Base-by-base conservation (phyloP, 2,797 vertebrate species). In the Cossypha dichroa region DNA sequence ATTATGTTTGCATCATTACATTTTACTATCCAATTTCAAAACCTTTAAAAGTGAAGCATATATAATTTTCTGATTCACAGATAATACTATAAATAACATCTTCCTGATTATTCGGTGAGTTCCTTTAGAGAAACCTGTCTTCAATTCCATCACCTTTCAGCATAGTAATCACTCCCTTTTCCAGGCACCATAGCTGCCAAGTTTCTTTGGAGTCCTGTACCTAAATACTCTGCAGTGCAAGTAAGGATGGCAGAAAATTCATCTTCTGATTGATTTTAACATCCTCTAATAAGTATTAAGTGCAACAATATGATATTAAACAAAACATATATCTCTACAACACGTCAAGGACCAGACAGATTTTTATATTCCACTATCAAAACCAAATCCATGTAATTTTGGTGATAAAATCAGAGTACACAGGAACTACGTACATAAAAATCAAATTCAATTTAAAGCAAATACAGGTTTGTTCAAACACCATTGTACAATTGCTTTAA, bases 371-470 rank as follows among this genome's bases (percentile, higher is more conserved):
- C 41, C 56, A 56, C 62, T 67, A 90, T 34, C 91, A 85, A 94
- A 94, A 93, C 36, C 54, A 55, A 96, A 96, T 94, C 82, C 59
- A 73, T 38, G 10, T 80, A 90, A 94, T 94, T 78, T 85, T 85
- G 72, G 28, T 83, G 85, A 73, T 85, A 94, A 94, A 96, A 94
- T 94, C 96, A 88, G 95, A 97, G 74, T 88, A 92, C 81, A 93
- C 43, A 81, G 79, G 72, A 87, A 85, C 84, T 84, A 95, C 85
- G 40, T 83, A 90, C 28, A 97, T 77, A 95, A 96, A 94, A 96
- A 97, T 94, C 97, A 97, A 97, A 97, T 93, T 91, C 93, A 97
- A 97, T 97, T 98, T 98, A 95, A 88, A 96, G 89, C 81, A 98
- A 97, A 94, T 52, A 74, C 73, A 92, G 83, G 55, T 75, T 96